These are phyloP conservation scores for Calosoma granatense DNA, from an alignment of 1,140 invertebrate species.

Conservation along the genomic window DNA sequence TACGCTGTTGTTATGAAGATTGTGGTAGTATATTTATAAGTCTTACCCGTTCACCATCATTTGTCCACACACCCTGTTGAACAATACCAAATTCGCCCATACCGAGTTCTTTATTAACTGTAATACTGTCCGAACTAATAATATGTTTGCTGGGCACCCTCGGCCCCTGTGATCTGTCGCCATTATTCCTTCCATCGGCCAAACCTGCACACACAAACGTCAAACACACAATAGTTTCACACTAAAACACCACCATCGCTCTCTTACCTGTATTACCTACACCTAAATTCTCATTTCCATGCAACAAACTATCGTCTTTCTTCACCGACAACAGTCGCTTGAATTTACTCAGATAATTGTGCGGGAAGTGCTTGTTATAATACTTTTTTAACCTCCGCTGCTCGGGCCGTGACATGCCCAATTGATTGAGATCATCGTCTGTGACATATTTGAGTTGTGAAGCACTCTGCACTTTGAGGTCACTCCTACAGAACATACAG, in stretches of 20 bases:
- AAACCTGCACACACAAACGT: too few species aligned
- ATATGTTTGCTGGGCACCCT: slow-evolving; percentile 86
- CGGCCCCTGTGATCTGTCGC: slow-evolving; percentile 20
- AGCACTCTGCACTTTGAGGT: slow-evolving; percentile 73
- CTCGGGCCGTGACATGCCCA: slow-evolving; percentile 94
- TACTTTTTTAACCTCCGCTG: slow-evolving; percentile 86
- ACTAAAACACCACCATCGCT: slow-evolving; percentile 15
- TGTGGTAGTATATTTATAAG: too few species aligned
- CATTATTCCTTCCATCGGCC: not conserved
- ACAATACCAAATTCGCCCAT: slow-evolving; percentile 96
- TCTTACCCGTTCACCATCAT: slow-evolving; percentile 65
- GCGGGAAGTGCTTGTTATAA: slow-evolving; percentile 86
- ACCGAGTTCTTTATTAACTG: slow-evolving; percentile 89
- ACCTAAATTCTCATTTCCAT: slow-evolving; percentile 16
- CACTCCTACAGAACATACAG: slow-evolving; percentile 46
- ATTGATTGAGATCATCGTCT: slow-evolving; percentile 79
- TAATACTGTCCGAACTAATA: slow-evolving; percentile 87
- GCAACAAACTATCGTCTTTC: slow-evolving; percentile 42
- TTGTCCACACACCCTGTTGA: slow-evolving; percentile 97
- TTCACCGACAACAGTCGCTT: slow-evolving; percentile 61
- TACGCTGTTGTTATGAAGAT: not conserved
- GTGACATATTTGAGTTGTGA: slow-evolving; percentile 94
- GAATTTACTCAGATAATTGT: slow-evolving; percentile 85
- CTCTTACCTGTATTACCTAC: slow-evolving; percentile 19
- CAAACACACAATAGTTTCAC: not conserved